Evolutionary conservation across 2,113 vertebrate species (phyloP).

Genomic region (Malurus melanocephalus): DNA sequence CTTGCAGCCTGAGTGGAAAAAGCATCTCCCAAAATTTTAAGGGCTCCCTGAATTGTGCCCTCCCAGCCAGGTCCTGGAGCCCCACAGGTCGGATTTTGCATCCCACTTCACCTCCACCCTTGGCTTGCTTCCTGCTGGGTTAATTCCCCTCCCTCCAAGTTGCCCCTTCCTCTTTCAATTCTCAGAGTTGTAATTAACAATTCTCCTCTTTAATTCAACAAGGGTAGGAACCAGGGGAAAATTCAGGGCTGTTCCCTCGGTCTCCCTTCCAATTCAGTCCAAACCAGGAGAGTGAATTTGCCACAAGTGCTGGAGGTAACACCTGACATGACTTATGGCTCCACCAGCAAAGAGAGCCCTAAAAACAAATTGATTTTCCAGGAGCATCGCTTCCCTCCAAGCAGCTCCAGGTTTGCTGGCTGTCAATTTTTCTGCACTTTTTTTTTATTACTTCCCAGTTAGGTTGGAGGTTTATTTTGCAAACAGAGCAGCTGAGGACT

Average conservation of each 20-base stretch:
- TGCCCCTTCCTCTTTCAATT: constrained; percentile 18
- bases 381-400: neutral
- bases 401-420: neutral
- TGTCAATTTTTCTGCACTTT: accelerated
- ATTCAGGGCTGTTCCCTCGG: neutral
- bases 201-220: neutral
- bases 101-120: neutral
- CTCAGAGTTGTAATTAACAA: neutral
- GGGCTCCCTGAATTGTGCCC: neutral
- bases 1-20: neutral
- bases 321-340: neutral
- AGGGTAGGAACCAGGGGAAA: neutral
- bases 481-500: neutral
- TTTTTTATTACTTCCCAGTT: neutral
- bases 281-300: neutral
- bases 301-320: neutral
- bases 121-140: neutral
- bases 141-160: neutral
- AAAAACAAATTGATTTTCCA: neutral
- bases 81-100: neutral
- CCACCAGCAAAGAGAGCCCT: neutral
- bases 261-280: neutral
- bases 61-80: neutral
- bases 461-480: neutral
- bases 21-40: neutral